Conservation (phyloP, 2,888 invertebrate species). For the Archaeoteleia sp. region DNA sequence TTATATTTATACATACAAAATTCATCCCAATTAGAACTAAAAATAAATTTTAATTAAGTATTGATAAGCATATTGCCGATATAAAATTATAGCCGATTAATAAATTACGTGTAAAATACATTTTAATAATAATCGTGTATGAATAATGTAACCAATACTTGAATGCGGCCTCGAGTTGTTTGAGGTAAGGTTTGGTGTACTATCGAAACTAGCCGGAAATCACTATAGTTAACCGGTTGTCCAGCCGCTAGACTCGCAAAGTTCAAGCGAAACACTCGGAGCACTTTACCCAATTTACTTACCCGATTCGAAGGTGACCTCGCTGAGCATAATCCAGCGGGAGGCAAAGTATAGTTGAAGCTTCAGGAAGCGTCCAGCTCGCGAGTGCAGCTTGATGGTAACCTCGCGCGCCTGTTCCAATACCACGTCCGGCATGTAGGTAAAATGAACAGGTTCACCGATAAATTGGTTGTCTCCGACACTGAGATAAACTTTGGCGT, state of each 20-base stretch:
- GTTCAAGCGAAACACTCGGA: conserved; percentile 42
- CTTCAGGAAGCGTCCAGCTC: conserved; percentile 85
- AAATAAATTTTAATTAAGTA: too few relatives aligned
- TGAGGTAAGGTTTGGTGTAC: conserved; percentile 34
- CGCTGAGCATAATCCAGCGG: conserved; percentile 90
- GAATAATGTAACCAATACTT: conserved; percentile 34
- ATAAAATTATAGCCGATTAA: too few relatives aligned
- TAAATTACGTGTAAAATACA: conserved; percentile 14
- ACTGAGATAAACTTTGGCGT: conserved; percentile 86
- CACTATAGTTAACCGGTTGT: conserved; percentile 33
- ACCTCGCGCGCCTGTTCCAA: conserved; percentile 88
- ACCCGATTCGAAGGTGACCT: conserved; percentile 89
- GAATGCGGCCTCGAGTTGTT: conserved; percentile 35
- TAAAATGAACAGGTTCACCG: conserved; percentile 84
- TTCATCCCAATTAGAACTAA: too few relatives aligned
- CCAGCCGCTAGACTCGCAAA: conserved; percentile 27
- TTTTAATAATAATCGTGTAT: conserved; percentile 23
- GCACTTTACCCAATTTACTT: conserved; percentile 62
- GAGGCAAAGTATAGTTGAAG: conserved; percentile 86
- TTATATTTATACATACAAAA: too few relatives aligned
- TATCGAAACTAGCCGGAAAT: conserved; percentile 42
- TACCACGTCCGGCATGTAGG: conserved; percentile 84
- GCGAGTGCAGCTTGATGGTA: conserved; percentile 85
- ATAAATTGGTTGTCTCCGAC: conserved; percentile 83
- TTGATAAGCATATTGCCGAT: too few relatives aligned